Evolutionary conservation across 2,113 vertebrate genomes (phyloP).

Genomic region (Chlamydotis undulata): DNA sequence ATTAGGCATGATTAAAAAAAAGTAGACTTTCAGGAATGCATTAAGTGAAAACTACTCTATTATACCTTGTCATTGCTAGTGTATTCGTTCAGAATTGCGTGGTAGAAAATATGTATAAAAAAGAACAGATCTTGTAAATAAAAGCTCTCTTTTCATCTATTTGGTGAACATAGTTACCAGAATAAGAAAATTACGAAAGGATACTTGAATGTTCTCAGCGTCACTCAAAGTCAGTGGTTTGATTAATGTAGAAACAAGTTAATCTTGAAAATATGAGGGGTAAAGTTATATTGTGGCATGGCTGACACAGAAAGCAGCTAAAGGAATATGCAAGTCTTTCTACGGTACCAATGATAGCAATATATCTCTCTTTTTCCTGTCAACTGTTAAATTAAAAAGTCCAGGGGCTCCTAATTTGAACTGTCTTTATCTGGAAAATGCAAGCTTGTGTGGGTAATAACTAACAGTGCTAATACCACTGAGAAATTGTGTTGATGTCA

Average conservation of each 20-base stretch:
- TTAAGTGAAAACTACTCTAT: background rate
- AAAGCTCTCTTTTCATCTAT: background rate
- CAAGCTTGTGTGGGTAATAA: background rate
- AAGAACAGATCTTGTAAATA: background rate
- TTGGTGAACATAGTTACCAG: background rate
- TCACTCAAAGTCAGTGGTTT: background rate
- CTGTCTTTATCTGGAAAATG: background rate
- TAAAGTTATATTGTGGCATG: background rate
- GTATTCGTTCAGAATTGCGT: background rate
- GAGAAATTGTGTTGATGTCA: background rate
- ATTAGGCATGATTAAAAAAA: background rate
- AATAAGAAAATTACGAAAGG: background rate
- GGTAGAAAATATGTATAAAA: background rate
- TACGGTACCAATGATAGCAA: background rate
- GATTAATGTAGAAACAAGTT: background rate
- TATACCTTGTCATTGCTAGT: background rate
- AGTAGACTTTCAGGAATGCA: background rate
- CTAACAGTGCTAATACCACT: background rate
- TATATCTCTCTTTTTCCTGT: background rate
- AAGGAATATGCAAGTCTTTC: background rate
- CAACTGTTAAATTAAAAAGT: conserved; percentile 14
- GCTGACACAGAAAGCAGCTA: background rate
- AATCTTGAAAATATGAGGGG: background rate
- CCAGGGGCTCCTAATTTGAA: background rate
- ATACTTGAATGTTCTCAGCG: background rate